Base-by-base conservation (phyloP, 1,140 invertebrate genomes). In the Chironomus tepperi region DNA sequence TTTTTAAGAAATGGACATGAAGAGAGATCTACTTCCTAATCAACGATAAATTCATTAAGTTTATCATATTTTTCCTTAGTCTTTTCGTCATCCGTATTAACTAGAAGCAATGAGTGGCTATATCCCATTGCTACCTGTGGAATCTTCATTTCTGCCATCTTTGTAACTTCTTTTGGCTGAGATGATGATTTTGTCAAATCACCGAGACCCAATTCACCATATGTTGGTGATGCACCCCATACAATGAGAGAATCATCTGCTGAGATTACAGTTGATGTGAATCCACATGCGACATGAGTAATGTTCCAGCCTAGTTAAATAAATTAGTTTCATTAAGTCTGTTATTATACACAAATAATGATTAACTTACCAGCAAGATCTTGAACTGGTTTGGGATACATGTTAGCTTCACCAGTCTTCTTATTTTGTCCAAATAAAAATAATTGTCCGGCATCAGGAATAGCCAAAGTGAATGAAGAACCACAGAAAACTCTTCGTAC, bases 381-480 rank as follows among this genome's bases (percentile, higher is more conserved):
- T 78, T 94, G 93, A 2, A 98, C 90, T 6, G 94, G 93, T 82
- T 98, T 97, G 0, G 95, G 95, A 81, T 98, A 98, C 95, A 98
- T 97, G 77, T 95, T 95, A 0, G 95, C 95, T 80, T 97, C 95
- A 0, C 95, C 95, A 1, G 93, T 92, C 42, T 93, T 89, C 81
- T 96, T 97, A 0, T 92, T 94, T 81, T 95, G 93, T 0, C 95
- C 95, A 84, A 96, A 97, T 79, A 97, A 86, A 80, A 91, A 93
- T 3, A 95, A 83, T 12, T 84, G 84, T 73, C 93, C 94, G 76
- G 89, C 86, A 77, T 95, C 91, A 80, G 92, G 94, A 16, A 96
- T 85, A 42, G 90, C 92, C 74, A 97, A 85, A 77, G 90, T 94
- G 81, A 90, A 97, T 0, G 92, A 91, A n/a, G 91, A 90, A 1